Evolutionary conservation across 2,113 vertebrate genomes (phyloP).

Genomic region (Alligator sinensis): DNA sequence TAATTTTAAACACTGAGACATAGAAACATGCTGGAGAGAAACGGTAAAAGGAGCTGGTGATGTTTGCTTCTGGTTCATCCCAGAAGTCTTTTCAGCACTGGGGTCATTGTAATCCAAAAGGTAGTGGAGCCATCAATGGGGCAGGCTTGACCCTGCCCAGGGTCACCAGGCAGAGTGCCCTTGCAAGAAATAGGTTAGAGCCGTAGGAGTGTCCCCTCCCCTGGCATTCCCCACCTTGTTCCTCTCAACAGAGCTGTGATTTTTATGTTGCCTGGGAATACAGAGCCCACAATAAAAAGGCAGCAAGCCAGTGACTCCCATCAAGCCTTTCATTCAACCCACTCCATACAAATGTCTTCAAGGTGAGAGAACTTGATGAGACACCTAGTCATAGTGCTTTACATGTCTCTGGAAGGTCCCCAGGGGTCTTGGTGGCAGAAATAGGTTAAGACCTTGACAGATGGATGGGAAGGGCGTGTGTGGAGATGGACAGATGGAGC

Average conservation of each 20-base stretch:
- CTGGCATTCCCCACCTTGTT: no score
- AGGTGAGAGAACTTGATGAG: not conserved
- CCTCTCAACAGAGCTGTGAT: no score
- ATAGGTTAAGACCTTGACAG: not conserved
- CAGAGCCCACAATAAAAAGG: no score
- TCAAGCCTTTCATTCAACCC: no score
- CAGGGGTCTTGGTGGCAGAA: not conserved
- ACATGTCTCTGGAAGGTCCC: not conserved
- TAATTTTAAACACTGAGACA: not conserved
- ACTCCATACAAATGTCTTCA: no score
- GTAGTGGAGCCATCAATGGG: no score
- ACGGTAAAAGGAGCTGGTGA: not conserved
- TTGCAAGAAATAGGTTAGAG: no score
- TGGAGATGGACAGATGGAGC: no score
- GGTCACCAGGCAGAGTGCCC: not conserved
- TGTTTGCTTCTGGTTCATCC: not conserved
- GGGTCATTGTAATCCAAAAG: no score
- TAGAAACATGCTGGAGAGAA: not conserved
- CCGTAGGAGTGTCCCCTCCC: not conserved
- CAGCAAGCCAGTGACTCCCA: no score
- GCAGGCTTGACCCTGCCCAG: fast-evolving
- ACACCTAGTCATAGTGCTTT: not conserved
- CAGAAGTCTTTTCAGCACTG: no score
- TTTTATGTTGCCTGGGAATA: no score
- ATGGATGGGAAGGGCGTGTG: not conserved